Evolutionary conservation across 53 echinoderm and acorn worm species (phyloP).

Genomic region (Henricia sp.): DNA sequence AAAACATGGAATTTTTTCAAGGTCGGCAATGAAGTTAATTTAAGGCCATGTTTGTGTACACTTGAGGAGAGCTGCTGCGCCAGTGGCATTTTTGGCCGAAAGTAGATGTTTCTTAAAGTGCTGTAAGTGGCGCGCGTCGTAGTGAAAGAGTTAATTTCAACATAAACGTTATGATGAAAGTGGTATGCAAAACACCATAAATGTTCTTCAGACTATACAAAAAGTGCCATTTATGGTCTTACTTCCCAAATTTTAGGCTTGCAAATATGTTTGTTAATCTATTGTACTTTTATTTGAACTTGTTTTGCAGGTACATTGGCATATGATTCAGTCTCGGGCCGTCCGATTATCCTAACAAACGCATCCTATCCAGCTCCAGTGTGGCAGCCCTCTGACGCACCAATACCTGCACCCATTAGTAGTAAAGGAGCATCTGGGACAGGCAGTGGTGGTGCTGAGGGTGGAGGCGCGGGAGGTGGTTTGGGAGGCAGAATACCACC

Average conservation of each 20-base stretch:
- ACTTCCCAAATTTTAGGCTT: neutral
- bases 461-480: neutral
- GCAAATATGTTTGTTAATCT: neutral
- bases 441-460: conserved; percentile 5
- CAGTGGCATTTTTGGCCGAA: too few relatives aligned
- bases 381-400: conserved; percentile 70
- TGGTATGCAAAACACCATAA: too few relatives aligned
- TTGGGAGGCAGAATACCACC: conserved; percentile 13
- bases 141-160: too few relatives aligned
- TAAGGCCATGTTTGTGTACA: too few relatives aligned
- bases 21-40: too few relatives aligned
- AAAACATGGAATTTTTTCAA: too few relatives aligned
- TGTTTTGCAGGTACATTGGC: conserved; percentile 50
- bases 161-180: too few relatives aligned
- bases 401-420: conserved; percentile 55
- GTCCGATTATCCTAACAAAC: conserved; percentile 55
- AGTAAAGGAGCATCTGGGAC: neutral
- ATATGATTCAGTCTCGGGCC: conserved; percentile 64
- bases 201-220: too few relatives aligned
- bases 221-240: too few relatives aligned
- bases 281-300: neutral
- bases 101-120: too few relatives aligned
- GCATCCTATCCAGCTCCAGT: conserved; percentile 60
- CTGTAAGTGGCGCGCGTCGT: too few relatives aligned
- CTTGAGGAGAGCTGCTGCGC: too few relatives aligned